A percentile compares a stretch with the other conserved stretches of the same genome.
These are phyloP conservation scores for Anguilla japonica DNA, from an alignment of 2,113 vertebrate genomes.

Conservation along the genomic window DNA sequence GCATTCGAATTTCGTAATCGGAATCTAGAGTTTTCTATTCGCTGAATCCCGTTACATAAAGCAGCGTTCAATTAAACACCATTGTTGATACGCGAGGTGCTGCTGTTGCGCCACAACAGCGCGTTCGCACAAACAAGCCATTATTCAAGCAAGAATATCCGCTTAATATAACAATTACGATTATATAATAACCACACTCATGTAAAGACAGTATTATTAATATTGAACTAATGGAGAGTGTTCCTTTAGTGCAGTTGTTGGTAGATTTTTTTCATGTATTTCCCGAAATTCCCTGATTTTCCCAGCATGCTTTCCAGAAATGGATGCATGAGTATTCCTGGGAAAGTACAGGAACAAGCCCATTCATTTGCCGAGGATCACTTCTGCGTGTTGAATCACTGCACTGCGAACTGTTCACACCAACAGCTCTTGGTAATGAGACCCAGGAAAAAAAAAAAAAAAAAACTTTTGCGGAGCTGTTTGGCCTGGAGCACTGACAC, in stretches of 20 bases:
- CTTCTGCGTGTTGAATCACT: conserved; percentile 15
- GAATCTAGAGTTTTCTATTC: background rate
- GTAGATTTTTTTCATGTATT: too few species aligned
- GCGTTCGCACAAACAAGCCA: background rate
- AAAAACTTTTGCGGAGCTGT: background rate
- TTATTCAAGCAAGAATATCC: background rate
- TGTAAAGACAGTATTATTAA: background rate
- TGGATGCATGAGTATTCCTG: background rate
- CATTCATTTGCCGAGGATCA: background rate
- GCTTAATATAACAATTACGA: background rate
- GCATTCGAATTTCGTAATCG: background rate
- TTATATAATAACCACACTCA: background rate
- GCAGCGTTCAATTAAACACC: background rate
- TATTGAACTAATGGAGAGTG: background rate
- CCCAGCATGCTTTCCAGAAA: conserved; percentile 27
- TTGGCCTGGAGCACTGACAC: conserved; percentile 8
- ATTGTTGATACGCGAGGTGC: background rate
- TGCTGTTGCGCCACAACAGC: background rate
- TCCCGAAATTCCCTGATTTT: background rate
- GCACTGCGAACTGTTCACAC: background rate
- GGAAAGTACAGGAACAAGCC: conserved; percentile 7
- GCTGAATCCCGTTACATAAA: background rate
- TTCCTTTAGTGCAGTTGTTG: background rate
- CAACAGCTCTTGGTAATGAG: background rate
- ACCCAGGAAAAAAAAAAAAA: conserved; percentile 19